These are phyloP conservation scores for Melipona bicolor DNA, from an alignment of 2,888 invertebrate genomes.

Conservation along the genomic window DNA sequence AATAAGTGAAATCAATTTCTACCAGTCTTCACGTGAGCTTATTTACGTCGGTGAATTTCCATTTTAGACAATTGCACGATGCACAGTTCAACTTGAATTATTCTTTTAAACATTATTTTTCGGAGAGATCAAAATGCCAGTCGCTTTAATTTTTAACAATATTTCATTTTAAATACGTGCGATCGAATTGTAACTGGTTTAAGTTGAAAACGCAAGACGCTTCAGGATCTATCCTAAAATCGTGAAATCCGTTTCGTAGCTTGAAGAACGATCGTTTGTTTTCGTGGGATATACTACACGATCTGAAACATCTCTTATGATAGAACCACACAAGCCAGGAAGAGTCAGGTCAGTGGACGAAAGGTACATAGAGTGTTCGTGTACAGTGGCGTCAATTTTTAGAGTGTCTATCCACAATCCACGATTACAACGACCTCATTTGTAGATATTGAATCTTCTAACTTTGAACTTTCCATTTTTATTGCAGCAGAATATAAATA, in stretches of 20 bases:
- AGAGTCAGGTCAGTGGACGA: conserved; percentile 30
- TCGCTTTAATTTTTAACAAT: background rate
- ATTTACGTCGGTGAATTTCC: background rate
- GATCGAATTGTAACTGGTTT: background rate
- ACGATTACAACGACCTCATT: background rate
- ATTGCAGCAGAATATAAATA: background rate
- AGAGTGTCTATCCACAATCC: conserved; percentile 28
- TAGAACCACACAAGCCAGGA: conserved; percentile 15
- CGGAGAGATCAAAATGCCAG: background rate
- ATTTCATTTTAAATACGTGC: background rate
- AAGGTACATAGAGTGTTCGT: conserved; percentile 40
- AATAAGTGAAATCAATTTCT: background rate
- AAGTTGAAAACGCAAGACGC: background rate
- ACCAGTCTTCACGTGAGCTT: background rate
- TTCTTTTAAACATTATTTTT: background rate
- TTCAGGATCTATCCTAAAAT: conserved; percentile 16
- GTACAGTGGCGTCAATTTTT: conserved; percentile 32
- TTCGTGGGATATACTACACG: conserved; percentile 15
- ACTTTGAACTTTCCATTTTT: background rate
- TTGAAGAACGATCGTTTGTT: conserved; percentile 23
- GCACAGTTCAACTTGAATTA: background rate
- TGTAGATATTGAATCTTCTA: background rate
- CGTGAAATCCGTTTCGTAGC: conserved; percentile 16
- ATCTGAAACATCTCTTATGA: conserved; percentile 37
- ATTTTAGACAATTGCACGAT: background rate